Evolutionary conservation across 2,797 vertebrate genomes (phyloP), one percentile per base, ranked within the genome.

Genomic region (Hemibagrus guttatus): DNA sequence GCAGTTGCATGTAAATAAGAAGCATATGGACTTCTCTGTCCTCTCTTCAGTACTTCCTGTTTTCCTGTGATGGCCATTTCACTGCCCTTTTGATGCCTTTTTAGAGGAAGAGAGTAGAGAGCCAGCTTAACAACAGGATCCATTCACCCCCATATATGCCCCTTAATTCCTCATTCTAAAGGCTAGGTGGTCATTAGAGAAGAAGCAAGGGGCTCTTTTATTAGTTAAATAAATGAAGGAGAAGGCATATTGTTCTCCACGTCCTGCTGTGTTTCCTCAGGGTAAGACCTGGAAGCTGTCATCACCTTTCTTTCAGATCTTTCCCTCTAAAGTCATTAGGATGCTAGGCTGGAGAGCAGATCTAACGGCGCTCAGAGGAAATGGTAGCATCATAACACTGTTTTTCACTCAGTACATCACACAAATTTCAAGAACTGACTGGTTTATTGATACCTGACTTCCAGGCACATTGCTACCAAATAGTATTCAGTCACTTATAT

Each of bases 121-220:
- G 76, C 87, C 89, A 91, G 88, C 89, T 92, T 94, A 91, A 92
- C 92, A 92, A 93, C 91, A 63, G 56, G 58, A 91, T 76, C 23
- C 66, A 54, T 79, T 84, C 90, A 91, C 87, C 91, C 89, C 89
- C n/a, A 66, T 64, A 90, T 84, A 54, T 81, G 83, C 86, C 92
- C 92, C 83, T 87, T 68, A 88, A 90, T 89, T 93, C 92, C 90
- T 87, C 90, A 90, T 85, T 90, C 83, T 90, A 90, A 89, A 91
- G 91, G 89, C 92, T 93, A 93, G 87, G 88, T 91, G 89, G 93
- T 93, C 95, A 95, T 95, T 95, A 96, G 89, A 90, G 54, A 87
- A 90, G 89, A 91, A 91, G 91, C 86, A 88, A 89, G 90, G 90
- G 92, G 90, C 92, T 91, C 88, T 90, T 91, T 93, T 94, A 92